Evolutionary conservation across 2,888 invertebrate species (phyloP).

Genomic region (Agrochola lota): DNA sequence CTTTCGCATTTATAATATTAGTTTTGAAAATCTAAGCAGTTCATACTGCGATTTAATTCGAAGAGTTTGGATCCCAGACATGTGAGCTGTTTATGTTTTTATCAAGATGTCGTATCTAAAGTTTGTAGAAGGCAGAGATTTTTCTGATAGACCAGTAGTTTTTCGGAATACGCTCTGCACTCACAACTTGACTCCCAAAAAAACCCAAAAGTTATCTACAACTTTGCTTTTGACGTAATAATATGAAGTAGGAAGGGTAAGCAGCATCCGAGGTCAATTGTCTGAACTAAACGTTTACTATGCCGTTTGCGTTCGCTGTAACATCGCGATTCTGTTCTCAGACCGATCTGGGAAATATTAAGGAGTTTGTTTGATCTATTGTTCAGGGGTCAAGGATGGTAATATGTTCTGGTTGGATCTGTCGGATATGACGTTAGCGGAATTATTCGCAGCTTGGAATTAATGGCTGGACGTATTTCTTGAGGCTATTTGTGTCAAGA

Average conservation of each 20-base stretch:
- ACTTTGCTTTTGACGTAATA: conserved; percentile 75
- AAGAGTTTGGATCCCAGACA: too few relatives aligned
- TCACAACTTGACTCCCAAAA: conserved; percentile 40
- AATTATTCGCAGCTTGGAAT: conserved; percentile 20
- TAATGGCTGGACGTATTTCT: conserved; percentile 15
- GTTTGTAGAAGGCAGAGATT: too few relatives aligned
- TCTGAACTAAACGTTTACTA: conserved; percentile 45
- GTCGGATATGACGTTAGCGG: conserved; percentile 8
- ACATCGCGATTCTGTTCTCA: conserved; percentile 30
- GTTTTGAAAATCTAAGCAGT: too few relatives aligned
- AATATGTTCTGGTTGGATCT: conserved; percentile 9
- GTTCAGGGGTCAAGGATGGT: conserved; percentile 16
- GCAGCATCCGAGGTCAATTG: conserved; percentile 59
- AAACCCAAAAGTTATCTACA: conserved; percentile 65
- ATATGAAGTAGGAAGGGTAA: conserved; percentile 60
- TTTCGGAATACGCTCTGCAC: too few relatives aligned
- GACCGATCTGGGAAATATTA: conserved; percentile 23
- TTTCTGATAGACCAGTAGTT: too few relatives aligned
- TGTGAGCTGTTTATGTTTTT: too few relatives aligned
- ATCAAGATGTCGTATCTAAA: too few relatives aligned
- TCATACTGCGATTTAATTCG: too few relatives aligned
- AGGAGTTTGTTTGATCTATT: conserved; percentile 35
- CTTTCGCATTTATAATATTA: too few relatives aligned
- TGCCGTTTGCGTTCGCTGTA: conserved; percentile 31
- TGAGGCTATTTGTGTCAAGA: neutral